These are phyloP conservation scores for Luperina nickerlii DNA, from an alignment of 2,888 invertebrate genomes.

Conservation along the genomic window DNA sequence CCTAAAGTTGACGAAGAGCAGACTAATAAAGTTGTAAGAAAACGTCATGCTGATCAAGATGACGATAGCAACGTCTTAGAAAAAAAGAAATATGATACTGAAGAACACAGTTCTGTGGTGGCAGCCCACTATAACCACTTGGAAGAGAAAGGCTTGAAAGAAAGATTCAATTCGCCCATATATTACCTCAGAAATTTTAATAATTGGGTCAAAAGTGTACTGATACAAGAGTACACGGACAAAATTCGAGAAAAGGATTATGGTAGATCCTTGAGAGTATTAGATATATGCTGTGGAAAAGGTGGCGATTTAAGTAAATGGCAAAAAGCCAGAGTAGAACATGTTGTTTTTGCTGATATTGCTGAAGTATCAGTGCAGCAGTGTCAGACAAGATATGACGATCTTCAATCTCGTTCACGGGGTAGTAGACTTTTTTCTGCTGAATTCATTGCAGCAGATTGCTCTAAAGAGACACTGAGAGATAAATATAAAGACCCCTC, in stretches of 20 bases:
- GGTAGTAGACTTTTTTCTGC: conserved; percentile 92
- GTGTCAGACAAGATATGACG: conserved; percentile 95
- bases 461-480: conserved; percentile 95
- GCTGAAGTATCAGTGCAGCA: conserved; percentile 98
- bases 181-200: conserved; percentile 99
- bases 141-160: conserved; percentile 94
- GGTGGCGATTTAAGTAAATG: conserved; percentile 99
- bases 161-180: conserved; percentile 96
- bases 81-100: conserved; percentile 43
- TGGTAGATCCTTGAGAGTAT: conserved; percentile 92
- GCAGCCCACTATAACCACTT: conserved; percentile 98
- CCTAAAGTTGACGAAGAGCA: conserved; percentile 32
- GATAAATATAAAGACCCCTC: conserved; percentile 94
- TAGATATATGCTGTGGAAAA: conserved; percentile 99
- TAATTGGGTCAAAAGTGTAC: conserved; percentile 99
- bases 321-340: conserved; percentile 94
- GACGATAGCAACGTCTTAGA: conserved; percentile 39
- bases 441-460: conserved; percentile 97
- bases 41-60: conserved; percentile 42
- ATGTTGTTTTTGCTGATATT: conserved; percentile 97
- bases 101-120: conserved; percentile 91
- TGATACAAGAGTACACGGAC: conserved; percentile 95
- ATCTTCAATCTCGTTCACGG: conserved; percentile 89
- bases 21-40: conserved; percentile 19
- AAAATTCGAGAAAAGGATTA: conserved; percentile 92